Base-by-base conservation (phyloP, 2,888 invertebrate genomes). In the Sylvicola cinctus region DNA sequence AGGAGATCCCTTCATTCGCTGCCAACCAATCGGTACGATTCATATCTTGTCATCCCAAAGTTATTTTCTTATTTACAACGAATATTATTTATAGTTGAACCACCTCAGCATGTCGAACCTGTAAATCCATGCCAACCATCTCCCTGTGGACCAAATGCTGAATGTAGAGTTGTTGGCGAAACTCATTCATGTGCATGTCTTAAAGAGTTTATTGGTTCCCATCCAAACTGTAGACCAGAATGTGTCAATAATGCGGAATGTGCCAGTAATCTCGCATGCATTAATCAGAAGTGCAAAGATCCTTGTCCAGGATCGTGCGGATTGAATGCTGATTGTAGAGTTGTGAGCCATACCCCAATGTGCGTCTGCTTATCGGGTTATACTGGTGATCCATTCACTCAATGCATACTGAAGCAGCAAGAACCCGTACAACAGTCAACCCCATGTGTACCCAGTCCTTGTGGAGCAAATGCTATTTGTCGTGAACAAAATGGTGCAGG, bases 391-490 rank as follows among this genome's bases (percentile, higher is more conserved):
- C 62, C 67, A 5, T 65, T 66, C 40, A 51, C 63, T 20, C 51
- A 54, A 33, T 65, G 65, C 51, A 80, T 80, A 44, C 52, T 46
- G 42, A 58, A 58, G 33, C 28, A 28, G 27, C 68, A 68, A 50
- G 69, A 67, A 44, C 66, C 66, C 32, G 61, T 65, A 29, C 43
- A 50, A 17, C 40, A 42, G 26, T 50, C 43, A 32, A 71, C 73
- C 46, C 81, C 81, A 20, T 35, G 83, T 49, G 68, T 70, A 49
- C 80, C 80, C 33, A 74, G 77, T 27, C 81, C 83, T 11, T 84
- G 84, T 50, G 85, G 85, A n/a, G 72, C 79, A n/a, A 84, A 84
- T 55, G 76, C 84, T 15, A 58, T 76, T 44, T 87, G 87, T 50
- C 75, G 71, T 50, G 77, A 78, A 58, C 65, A 74, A 45, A 76